phyloP scores from a whole-genome alignment of 2,888 invertebrate genomes.

The Tenthredo notha region DNA sequence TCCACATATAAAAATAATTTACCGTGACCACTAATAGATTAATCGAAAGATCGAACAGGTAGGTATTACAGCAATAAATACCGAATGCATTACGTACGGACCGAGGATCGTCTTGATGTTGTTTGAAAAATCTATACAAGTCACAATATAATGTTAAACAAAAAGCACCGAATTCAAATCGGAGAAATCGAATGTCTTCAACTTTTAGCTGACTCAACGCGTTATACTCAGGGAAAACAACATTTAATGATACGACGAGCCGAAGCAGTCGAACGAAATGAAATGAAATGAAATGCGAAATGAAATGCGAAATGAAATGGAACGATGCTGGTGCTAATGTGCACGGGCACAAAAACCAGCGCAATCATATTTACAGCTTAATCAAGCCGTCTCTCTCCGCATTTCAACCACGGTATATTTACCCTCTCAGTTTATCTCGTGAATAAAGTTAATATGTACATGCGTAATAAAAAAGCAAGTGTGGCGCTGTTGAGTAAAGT shows the following conservation, averaged over 20 bases:
- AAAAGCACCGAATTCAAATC: constrained; percentile 2
- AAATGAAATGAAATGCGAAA: constrained; percentile 3
- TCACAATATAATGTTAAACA: not conserved
- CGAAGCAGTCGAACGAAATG: constrained; percentile 17
- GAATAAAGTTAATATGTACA: constrained; percentile 65
- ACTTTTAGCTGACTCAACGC: not conserved
- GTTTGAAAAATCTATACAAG: not conserved
- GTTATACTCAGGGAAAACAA: not conserved
- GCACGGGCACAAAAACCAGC: constrained; percentile 41
- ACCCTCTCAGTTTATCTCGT: constrained; percentile 58
- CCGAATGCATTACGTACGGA: not conserved
- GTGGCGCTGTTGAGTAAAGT: constrained; percentile 60
- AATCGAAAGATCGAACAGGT: not conserved
- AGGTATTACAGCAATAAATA: not conserved
- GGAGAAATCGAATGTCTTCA: not conserved
- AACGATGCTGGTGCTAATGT: constrained; percentile 43
- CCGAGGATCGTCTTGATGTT: not conserved
- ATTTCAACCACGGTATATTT: constrained; percentile 57
- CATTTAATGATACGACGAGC: constrained; percentile 33
- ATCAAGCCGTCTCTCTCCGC: constrained; percentile 40
- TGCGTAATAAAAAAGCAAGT: constrained; percentile 59
- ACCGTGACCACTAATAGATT: not conserved
- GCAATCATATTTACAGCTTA: constrained; percentile 52
- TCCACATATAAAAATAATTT: not conserved
- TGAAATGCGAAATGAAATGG: constrained; percentile 35